Percentiles rank a stretch among this genome's conserved stretches.
These are phyloP conservation scores for Drosophila novamexicana DNA, from an alignment of 1,140 invertebrate genomes.

Conservation along the genomic window DNA sequence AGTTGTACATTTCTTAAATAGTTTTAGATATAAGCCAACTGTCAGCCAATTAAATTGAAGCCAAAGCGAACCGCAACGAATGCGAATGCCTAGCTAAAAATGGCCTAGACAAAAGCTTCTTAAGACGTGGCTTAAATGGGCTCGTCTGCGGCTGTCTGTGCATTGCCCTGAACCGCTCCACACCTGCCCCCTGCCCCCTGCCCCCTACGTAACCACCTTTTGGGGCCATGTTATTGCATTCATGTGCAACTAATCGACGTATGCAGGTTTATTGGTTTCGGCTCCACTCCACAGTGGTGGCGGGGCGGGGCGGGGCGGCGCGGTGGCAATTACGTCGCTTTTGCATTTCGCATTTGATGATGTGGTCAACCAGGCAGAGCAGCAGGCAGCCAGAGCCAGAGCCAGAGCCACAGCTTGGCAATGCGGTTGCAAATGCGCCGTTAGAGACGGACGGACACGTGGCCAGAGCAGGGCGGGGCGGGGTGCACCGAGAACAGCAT, in stretches of 20 bases:
- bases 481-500: constrained; percentile 48
- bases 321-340: constrained; percentile 69
- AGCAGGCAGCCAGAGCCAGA: constrained; percentile 12
- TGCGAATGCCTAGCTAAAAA: constrained; percentile 7
- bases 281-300: constrained; percentile 26
- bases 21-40: background rate
- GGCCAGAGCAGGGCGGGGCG: constrained; percentile 12
- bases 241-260: constrained; percentile 75
- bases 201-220: background rate
- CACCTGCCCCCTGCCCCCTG: background rate
- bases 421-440: constrained; percentile 61
- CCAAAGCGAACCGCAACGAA: background rate
- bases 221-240: constrained; percentile 53
- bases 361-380: constrained; percentile 60
- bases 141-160: constrained; percentile 47
- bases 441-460: constrained; percentile 43
- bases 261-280: constrained; percentile 75
- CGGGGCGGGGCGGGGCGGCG: constrained; percentile 23
- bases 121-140: constrained; percentile 64
- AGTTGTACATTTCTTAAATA: no score
- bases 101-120: constrained; percentile 53
- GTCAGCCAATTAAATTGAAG: background rate
- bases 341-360: constrained; percentile 74
- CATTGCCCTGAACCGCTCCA: constrained; percentile 10
- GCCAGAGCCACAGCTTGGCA: constrained; percentile 46